Base-by-base conservation (phyloP, 2,797 vertebrate species). In the Novumbra hubbsi region DNA sequence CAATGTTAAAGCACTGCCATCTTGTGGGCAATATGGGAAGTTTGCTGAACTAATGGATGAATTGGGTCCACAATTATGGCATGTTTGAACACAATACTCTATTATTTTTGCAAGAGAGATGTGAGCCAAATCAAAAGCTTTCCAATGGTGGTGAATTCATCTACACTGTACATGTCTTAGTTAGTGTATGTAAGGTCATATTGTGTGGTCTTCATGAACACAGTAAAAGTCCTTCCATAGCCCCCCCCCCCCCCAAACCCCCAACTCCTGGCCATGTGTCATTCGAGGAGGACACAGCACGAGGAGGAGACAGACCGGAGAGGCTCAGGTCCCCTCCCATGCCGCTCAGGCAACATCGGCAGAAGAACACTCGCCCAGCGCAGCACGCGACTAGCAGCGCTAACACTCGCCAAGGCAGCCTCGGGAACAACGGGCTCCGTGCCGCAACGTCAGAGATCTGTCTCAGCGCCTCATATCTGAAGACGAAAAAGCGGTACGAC, bases 1-100 rank as follows among this genome's bases (percentile, higher is more conserved):
- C 52, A 68, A 50, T 74, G 5, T 48, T 32, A 80, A 73, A 28
- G 73, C 80, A 85, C 85, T 92, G 91, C 90, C 92, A 90, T 85
- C 89, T 79, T 75, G 86, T 92, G 92, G 88, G 64, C 19, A 1
- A 1, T 3, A n/a, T 27, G 16, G 17, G 7, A 21, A 57, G 21
- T 24, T n/a, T 5, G 3, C n/a, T 1, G 55, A 57, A 12, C 55
- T 57, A 2, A 57, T n/a, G 21, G 55, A 12, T 4, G 52, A 57
- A 57, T 16, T 64, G 15, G 28, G 27, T 64, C 14, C 15, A 30
- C 27, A 63, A 17, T 30, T 15, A 64, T 64, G 62, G 11, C 28
- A 16, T 64, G 17, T 64, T 30, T 64, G 27, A 17, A 28, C 27
- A 65, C 62, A 28, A 28, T 30, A 64, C 16, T 32, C 5, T 64